Evolutionary conservation across 2,888 invertebrate genomes (phyloP), one percentile per base, ranked within the genome.

Genomic region (Microchrysa polita): DNA sequence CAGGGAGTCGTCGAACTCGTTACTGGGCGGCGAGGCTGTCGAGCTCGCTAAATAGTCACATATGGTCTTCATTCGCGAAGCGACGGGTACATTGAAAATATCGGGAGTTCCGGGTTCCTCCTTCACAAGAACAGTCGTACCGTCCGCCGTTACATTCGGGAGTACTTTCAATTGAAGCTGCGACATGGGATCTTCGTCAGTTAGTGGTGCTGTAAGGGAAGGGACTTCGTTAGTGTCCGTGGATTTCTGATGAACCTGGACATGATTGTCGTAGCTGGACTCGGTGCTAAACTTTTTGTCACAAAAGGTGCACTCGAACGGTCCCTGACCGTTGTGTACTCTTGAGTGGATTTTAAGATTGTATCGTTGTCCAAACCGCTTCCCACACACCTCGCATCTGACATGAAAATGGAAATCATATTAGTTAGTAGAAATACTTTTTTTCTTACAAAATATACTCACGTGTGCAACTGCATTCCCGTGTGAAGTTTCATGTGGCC

Each of bases 401-500:
- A 4, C 78, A 75, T 14, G n/a, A n/a, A n/a, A n/a, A n/a, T n/a
- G n/a, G n/a, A n/a, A n/a, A n/a, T n/a, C 9, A 44, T n/a, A n/a
- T n/a, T n/a, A n/a, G n/a, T n/a, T n/a, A n/a, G n/a, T n/a, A n/a
- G n/a, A n/a, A n/a, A n/a, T n/a, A n/a, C n/a, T n/a, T n/a, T n/a
- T n/a, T n/a, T n/a, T n/a, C n/a, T 14, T 16, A 12, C 22, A 22
- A 12, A 40, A 16, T 40, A 48, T 14, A 80, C 81, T 82, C 78
- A 84, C 84, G 84, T 84, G 80, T 84, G 84, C 78, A 84, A 76
- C 77, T 84, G 84, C 53, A 84, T 83, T 59, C 84, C 84, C 52
- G 84, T 84, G 75, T 84, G 84, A 16, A 84, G 77, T 77, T 83
- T 84, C 53, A 83, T 82, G 78, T 85, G 86, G 1, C 83, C 83